Percentiles rank a stretch among this genome's conserved stretches.
Conservation (phyloP, 2,797 vertebrate species). For the Tarsius wallacei region DNA sequence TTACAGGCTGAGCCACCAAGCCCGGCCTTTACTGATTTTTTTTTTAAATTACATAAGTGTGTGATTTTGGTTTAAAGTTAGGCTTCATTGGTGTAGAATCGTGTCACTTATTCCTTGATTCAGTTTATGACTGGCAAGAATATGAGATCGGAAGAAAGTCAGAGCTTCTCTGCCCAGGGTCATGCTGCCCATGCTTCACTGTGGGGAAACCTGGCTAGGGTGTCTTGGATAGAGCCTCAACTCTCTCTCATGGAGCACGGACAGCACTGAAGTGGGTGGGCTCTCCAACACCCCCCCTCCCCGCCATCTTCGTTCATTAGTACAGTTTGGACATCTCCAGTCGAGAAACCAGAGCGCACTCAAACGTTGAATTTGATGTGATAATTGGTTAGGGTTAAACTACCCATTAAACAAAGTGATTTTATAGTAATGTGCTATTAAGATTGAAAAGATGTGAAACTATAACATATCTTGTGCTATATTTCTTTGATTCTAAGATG, state of each 20-base stretch:
- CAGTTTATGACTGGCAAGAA: neutral
- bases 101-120: neutral
- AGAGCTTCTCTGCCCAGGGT: neutral
- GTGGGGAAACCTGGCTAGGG: neutral
- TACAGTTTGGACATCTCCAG: rapidly evolving
- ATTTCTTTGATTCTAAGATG: neutral
- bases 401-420: neutral
- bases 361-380: neutral
- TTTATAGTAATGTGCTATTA: neutral
- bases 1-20: too few relatives aligned
- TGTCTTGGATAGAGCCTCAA: neutral
- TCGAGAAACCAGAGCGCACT: too few relatives aligned
- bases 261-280: too few relatives aligned
- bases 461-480: neutral
- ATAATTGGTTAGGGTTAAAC: neutral
- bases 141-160: conserved; percentile 2
- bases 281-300: rapidly evolving
- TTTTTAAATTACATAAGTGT: neutral
- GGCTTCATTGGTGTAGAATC: neutral
- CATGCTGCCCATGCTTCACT: neutral
- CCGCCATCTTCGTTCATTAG: neutral
- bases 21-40: neutral
- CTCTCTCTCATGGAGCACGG: neutral
- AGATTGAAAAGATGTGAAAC: neutral
- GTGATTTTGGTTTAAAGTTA: neutral